A percentile compares a stretch with the other conserved stretches of the same genome.
phyloP scores from a whole-genome alignment of 2,888 invertebrate genomes.

The Drosophila neutralis region DNA sequence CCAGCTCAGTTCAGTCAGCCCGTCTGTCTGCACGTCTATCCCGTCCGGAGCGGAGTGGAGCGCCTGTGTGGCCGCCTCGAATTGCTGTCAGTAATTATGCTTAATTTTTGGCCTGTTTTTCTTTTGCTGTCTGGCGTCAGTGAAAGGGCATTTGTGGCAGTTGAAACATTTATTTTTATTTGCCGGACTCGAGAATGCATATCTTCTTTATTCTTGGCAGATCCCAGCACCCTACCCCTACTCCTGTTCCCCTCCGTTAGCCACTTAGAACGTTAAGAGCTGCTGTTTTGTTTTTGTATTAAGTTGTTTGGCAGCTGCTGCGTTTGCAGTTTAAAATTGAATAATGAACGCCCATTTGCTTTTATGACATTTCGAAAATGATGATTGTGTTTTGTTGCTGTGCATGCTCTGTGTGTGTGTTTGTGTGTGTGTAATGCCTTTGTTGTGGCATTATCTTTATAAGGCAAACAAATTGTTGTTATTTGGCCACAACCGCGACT shows the following conservation, averaged over 20 bases:
- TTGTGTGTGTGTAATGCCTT: slow-evolving; percentile 46
- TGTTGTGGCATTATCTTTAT: slow-evolving; percentile 77
- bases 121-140: slow-evolving; percentile 29
- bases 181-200: slow-evolving; percentile 29
- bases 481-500: slow-evolving; percentile 62
- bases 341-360: slow-evolving; percentile 78
- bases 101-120: slow-evolving; percentile 61
- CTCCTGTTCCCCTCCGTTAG: background rate
- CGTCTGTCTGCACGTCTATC: slow-evolving; percentile 65
- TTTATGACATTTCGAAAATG: slow-evolving; percentile 82
- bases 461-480: slow-evolving; percentile 82
- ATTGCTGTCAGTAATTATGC: slow-evolving; percentile 82
- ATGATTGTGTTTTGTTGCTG: slow-evolving; percentile 62
- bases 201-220: slow-evolving; percentile 11
- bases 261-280: slow-evolving; percentile 22
- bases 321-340: slow-evolving; percentile 76
- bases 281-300: slow-evolving; percentile 60
- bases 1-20: slow-evolving; percentile 28
- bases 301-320: slow-evolving; percentile 78
- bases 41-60: slow-evolving; percentile 1
- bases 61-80: slow-evolving; percentile 71
- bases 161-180: slow-evolving; percentile 75
- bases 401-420: slow-evolving; percentile 7
- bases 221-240: background rate
- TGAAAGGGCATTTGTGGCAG: slow-evolving; percentile 74